Percentiles rank a stretch among this genome's conserved stretches.
phyloP scores from a whole-genome alignment of 2,113 vertebrate genomes.

The Neofelis nebulosa region DNA sequence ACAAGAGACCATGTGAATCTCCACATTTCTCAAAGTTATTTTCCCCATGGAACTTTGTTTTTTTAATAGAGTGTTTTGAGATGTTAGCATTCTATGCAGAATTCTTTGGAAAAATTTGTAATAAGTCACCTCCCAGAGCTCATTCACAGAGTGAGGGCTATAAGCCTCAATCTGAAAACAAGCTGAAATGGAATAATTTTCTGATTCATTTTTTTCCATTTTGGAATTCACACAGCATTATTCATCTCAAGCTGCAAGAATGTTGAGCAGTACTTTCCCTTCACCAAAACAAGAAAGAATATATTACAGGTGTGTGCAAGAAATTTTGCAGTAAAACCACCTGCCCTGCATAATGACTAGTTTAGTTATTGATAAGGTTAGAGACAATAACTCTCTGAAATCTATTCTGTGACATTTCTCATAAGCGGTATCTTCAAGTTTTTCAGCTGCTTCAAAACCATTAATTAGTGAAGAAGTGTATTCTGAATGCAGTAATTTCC shows the following conservation, averaged over 20 bases:
- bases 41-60: neutral
- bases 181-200: neutral
- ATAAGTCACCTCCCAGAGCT: neutral
- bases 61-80: neutral
- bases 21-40: slow-evolving; percentile 14
- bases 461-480: slow-evolving; percentile 11
- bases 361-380: slow-evolving; percentile 28
- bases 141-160: neutral
- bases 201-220: slow-evolving; percentile 21
- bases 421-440: slow-evolving; percentile 57
- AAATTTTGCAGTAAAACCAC: slow-evolving; percentile 6
- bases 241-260: neutral
- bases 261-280: neutral
- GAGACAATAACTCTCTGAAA: neutral
- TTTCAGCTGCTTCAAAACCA: slow-evolving; percentile 8
- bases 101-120: neutral
- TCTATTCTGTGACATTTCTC: neutral
- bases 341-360: neutral
- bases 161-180: slow-evolving; percentile 21
- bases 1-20: neutral
- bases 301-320: neutral
- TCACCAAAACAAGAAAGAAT: slow-evolving; percentile 12
- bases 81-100: slow-evolving; percentile 28
- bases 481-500: neutral
- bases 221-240: slow-evolving; percentile 29